Evolutionary conservation across 2,113 vertebrate genomes (phyloP), one percentile per base, ranked within the genome.

Genomic region (Coturnix japonica): DNA sequence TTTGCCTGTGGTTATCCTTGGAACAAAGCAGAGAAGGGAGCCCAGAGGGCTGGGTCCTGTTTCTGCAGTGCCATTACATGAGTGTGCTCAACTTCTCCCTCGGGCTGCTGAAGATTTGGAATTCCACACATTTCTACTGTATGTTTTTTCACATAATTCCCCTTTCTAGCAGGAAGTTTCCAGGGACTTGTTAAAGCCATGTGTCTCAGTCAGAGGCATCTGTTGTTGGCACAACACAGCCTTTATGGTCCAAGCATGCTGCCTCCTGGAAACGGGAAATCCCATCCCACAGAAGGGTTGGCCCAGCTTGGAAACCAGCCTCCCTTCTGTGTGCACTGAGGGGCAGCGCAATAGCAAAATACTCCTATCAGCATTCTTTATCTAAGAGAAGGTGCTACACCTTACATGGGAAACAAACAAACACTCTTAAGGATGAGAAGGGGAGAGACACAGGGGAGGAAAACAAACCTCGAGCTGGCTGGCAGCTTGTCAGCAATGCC

Each of bases 391-490:
- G 0, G 4, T 43, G 75, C 72, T 60, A 22, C 39, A 19, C 64
- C 56, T 83, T 31, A n/a, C 28, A 87, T 41, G 44, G n/a, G 56
- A 83, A 89, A 87, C 53, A 89, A 73, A 71, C 37, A 60, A 75
- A 67, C 21, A 61, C 44, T 4, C 78, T 46, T 31, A 41, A 41
- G 61, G n/a, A 87, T 75, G 87, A 82, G 43, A 60, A 67, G 61
- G n/a, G 87, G 57, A 95, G 81, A 53, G 75, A 65, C 20, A n/a
- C 0, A 0, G 5, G 19, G 30, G 64, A 85, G 87, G 85, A 81
- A 96, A 91, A 93, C 9, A 83, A 94, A 81, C 82, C 91, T 91
- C 44, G 1, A 80, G 44, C 81, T 90, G 91, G 75, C 94, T 74
- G 75, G 78, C 84, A 94, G 91, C 71, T 89, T 1, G 23, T 59